Percentiles rank a stretch among this genome's conserved stretches.
phyloP scores from a whole-genome alignment of 2,888 invertebrate genomes.

The Griposia aprilina region DNA sequence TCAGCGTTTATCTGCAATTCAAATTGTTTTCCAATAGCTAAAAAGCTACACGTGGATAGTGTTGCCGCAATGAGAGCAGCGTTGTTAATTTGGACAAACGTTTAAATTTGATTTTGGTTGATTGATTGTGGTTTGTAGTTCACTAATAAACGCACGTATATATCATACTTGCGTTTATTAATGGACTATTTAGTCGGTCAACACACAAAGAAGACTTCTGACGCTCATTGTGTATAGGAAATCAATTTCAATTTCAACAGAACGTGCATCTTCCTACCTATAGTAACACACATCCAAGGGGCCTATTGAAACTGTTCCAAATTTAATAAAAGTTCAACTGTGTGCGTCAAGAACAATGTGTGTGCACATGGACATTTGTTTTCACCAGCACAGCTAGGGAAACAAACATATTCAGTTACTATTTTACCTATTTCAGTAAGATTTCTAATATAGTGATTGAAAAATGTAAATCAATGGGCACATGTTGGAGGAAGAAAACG shows the following conservation, averaged over 20 bases:
- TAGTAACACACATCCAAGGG: not conserved
- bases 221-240: not conserved
- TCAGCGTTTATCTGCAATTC: slow-evolving; percentile 28
- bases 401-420: not conserved
- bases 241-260: not conserved
- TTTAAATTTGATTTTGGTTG: slow-evolving; percentile 33
- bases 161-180: not conserved
- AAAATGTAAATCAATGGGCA: not conserved
- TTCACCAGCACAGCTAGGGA: too few species aligned
- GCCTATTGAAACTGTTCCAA: not conserved
- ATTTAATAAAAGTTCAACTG: slow-evolving; percentile 1
- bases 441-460: not conserved
- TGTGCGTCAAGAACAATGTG: not conserved
- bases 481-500: not conserved
- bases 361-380: not conserved
- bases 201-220: not conserved
- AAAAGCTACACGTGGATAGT: not conserved
- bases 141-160: not conserved
- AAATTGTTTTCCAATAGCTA: slow-evolving; percentile 38
- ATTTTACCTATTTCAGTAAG: too few species aligned
- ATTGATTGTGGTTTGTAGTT: slow-evolving; percentile 19
- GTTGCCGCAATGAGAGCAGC: not conserved
- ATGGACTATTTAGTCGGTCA: not conserved
- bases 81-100: slow-evolving; percentile 9
- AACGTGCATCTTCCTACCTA: not conserved